Evolutionary conservation across 2,113 vertebrate genomes (phyloP), one percentile per base, ranked within the genome.

Genomic region (Tympanuchus pallidicinctus): DNA sequence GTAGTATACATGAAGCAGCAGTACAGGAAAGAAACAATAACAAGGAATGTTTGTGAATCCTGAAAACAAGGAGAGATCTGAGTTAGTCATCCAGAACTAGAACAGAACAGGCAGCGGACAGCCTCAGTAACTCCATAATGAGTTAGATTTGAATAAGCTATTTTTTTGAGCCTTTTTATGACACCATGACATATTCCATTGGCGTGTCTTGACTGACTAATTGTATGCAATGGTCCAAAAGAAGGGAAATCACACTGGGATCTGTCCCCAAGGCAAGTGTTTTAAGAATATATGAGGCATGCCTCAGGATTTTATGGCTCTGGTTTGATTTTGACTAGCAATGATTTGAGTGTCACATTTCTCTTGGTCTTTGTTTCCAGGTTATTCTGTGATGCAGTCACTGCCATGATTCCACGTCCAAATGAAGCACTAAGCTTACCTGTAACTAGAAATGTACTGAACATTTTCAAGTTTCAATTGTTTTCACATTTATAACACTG

Each of bases 271-370:
- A 69, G 69, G 67, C 24, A 19, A 66, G 59, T 45, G 8, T 45
- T 87, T 95, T 73, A 77, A 82, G 89, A 90, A 70, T 76, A 88
- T 52, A 75, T 73, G 94, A 93, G 78, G 82, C 30, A 15, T 73
- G 56, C 30, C 81, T 85, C 84, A 36, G 80, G 82, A 85, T 93
- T 89, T 91, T 50, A 80, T n/a, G 87, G 82, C 73, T 28, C 12
- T 38, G 11, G 27, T 34, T 82, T 79, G 5, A 2, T 82, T 93
- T 54, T 73, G 74, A 48, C 45, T 25, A 40, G 45, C 28, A 54
- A 60, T 77, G 72, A 85, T 87, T 24, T 21, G 69, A 86, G 47
- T 1, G 2, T 61, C 59, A 18, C 24, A 1, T 63, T 65, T 69
- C 28, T 28, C 9, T 6, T 3, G 14, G 14, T 8, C 74, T 70